Percentiles rank a stretch among this genome's conserved stretches.
These are phyloP conservation scores for Chironomus striatipennis DNA, from an alignment of 1,140 invertebrate genomes.

Conservation along the genomic window DNA sequence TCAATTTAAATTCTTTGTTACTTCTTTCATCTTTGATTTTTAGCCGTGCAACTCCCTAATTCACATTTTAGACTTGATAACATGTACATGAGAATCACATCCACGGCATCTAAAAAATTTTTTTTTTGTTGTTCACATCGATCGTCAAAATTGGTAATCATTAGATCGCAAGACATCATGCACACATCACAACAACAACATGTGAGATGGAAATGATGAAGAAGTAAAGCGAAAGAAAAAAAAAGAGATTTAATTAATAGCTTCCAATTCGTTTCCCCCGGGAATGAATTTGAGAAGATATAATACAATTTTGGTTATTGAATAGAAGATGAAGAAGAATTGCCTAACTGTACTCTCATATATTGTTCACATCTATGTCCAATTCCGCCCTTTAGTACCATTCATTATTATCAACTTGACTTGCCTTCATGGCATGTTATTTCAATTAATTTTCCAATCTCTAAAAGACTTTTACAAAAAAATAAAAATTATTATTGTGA, in stretches of 20 bases:
- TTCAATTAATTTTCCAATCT: slow-evolving; percentile 14
- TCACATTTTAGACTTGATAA: background rate
- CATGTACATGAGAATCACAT: background rate
- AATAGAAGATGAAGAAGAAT: background rate
- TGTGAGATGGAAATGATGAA: too few species aligned
- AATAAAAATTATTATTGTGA: too few species aligned
- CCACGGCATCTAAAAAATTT: background rate
- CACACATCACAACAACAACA: background rate
- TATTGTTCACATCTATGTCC: background rate
- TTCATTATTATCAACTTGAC: too few species aligned
- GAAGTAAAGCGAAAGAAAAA: too few species aligned
- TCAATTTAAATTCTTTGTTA: slow-evolving; percentile 2
- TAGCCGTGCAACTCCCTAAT: background rate
- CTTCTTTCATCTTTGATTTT: background rate
- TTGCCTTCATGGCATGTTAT: background rate
- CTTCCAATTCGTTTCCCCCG: background rate
- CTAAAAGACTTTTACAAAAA: background rate
- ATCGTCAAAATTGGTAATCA: background rate
- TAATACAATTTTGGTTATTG: background rate
- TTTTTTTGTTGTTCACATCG: background rate
- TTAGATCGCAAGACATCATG: slow-evolving; percentile 12
- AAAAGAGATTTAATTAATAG: slow-evolving; percentile 4
- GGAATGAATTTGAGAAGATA: background rate
- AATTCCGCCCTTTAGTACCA: background rate
- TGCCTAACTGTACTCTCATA: background rate